Evolutionary conservation across 64 coral and sea anemone species (phyloP), one percentile per base, ranked within the genome.

Genomic region (Hydrozoanthus tunicans): DNA sequence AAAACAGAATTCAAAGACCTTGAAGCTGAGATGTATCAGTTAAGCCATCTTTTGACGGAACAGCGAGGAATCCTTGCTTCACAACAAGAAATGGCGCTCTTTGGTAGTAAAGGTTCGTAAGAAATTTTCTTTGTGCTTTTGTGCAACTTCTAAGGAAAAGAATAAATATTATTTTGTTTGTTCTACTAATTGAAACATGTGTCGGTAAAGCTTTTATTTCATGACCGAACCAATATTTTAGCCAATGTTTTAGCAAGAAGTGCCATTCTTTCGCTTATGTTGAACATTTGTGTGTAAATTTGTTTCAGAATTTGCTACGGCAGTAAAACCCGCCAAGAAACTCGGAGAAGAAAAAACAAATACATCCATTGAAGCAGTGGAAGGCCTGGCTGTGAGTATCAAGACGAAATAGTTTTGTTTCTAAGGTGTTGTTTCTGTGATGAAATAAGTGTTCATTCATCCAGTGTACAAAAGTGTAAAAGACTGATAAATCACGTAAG

Each of bases 11-110:
- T 32, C 7, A 7, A 23, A 98, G 96, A 98, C 59, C 82, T 98
- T 59, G 96, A 98, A 20, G 96, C 96, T 82, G 96, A 98, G 32
- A 98, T 98, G 96, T 98, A 98, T 82, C 96, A 98, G 58, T 61
- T 98, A 26, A 95, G 96, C 82, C 96, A 98, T 77, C 81, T 98
- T 51, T 66, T 98, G n/a, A 93, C 96, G 51, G 96, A 98, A 56
- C 96, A 98, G 52, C 93, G 92, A 90, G 60, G 91, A 43, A 93
- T 95, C 53, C 79, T 98, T 17, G 81, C 82, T 69, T 89, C 91
- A 20, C 96, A 98, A 74, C 89, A 95, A 59, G 96, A 98, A 64
- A 93, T 98, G 94, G 95, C 96, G 55, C 90, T 98, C 17, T 98
- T 98, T 95, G 96, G 92, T 13, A 93, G 76, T 78, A 79, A 93